Evolutionary conservation across 2,113 vertebrate species (phyloP).

Genomic region (Cairina moschata): DNA sequence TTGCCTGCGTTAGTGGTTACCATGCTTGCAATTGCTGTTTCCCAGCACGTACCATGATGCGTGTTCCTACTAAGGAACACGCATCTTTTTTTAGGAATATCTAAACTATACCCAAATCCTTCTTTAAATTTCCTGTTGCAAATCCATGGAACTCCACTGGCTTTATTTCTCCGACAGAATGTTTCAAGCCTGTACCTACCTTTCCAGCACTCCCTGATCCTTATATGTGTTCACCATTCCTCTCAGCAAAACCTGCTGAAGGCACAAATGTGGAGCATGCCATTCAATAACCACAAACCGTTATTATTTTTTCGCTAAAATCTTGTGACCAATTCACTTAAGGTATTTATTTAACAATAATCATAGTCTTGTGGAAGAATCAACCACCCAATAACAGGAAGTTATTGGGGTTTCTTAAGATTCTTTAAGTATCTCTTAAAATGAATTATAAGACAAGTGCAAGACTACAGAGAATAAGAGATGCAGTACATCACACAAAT

Average conservation of each 20-base stretch:
- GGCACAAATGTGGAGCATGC: accelerated
- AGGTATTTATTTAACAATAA: neutral
- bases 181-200: neutral
- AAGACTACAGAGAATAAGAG: neutral
- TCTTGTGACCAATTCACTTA: neutral
- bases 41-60: accelerated
- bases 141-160: neutral
- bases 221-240: neutral
- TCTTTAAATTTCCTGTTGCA: neutral
- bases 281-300: neutral
- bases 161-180: neutral
- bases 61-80: accelerated
- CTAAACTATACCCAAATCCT: neutral
- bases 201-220: neutral
- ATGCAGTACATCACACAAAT: neutral
- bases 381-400: neutral
- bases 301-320: neutral
- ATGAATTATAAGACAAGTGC: neutral
- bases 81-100: neutral
- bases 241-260: neutral
- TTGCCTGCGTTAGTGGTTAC: neutral
- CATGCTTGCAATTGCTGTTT: accelerated
- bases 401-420: neutral
- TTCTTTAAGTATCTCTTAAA: neutral
- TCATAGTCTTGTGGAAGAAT: neutral